Conservation (phyloP, 2,888 invertebrate genomes). For the Pristionchus fissidentatus region DNA sequence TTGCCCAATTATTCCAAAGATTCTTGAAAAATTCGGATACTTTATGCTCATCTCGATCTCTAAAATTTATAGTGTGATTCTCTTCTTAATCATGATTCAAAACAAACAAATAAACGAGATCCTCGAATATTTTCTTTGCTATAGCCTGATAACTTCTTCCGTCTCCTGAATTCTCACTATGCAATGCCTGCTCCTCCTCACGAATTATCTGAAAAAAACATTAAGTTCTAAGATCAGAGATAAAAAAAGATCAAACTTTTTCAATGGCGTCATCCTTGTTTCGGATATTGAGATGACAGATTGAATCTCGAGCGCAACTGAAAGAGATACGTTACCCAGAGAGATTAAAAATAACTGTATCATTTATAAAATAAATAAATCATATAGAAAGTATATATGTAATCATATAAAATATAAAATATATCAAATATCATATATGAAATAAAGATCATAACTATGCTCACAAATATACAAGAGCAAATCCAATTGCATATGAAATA, state of each 20-base stretch:
- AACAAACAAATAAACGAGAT: slow-evolving; percentile 4
- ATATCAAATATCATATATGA: no score
- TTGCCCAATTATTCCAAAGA: neutral
- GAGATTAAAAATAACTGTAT: neutral
- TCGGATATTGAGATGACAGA: slow-evolving; percentile 30
- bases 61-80: neutral
- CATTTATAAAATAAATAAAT: no score
- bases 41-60: neutral
- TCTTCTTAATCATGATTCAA: neutral
- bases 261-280: neutral
- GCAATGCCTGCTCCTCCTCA: neutral
- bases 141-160: neutral
- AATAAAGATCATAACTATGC: neutral
- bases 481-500: neutral
- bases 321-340: no score
- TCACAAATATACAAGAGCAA: neutral
- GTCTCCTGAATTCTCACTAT: neutral
- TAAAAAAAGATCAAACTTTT: neutral
- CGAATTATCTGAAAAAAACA: neutral
- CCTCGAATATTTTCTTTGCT: slow-evolving; percentile 12
- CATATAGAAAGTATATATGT: no score
- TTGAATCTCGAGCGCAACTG: neutral
- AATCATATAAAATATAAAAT: no score
- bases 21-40: neutral
- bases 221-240: neutral